Evolutionary conservation across 2,797 vertebrate species (phyloP), one percentile per base, ranked within the genome.

Genomic region (Gambelia wislizenii): DNA sequence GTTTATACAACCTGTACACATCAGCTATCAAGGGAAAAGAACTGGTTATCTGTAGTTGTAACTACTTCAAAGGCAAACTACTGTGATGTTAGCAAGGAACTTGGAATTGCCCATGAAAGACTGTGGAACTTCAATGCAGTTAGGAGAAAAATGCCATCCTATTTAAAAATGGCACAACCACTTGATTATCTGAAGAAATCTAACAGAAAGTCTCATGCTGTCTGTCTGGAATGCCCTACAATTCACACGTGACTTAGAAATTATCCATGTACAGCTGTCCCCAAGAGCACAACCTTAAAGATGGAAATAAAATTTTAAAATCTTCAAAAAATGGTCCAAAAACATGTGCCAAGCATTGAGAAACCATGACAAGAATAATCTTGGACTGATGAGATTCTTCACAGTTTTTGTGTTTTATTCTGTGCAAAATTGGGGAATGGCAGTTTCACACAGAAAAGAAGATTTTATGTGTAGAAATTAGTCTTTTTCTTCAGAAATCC

Each of bases 1-100:
- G 47, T 14, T 59, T 81, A 85, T 81, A 36, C 30, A 54, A 91
- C 70, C 77, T 84, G 79, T 54, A 18, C 47, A 2, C 81, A 91
- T 90, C 69, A 67, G 67, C 76, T 20, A 76, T 77, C 54, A 25
- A 78, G 64, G 7, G 69, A 39, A 64, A 67, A 59, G 16, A 12
- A 59, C 52, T 27, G 5, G 0, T 4, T 39, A 74, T 67, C 36
- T 2, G 3, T 54, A 61, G 78, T 22, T 54, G 61, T 75, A 89
- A 61, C 80, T 30, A 84, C 4, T 0, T 0, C 0, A 9, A 6
- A 92, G 82, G 1, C 61, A 78, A 27, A 14, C 44, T 1, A 67
- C 20, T 9, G 72, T 30, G 10, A 36, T 8, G 33, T 52, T 85
- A 33, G 74, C 25, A 84, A 47, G 64, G 79, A 67, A 27, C 54